Evolutionary conservation across 2,888 invertebrate species (phyloP), one percentile per base, ranked within the genome.

Genomic region (Phragmatobia fuliginosa): DNA sequence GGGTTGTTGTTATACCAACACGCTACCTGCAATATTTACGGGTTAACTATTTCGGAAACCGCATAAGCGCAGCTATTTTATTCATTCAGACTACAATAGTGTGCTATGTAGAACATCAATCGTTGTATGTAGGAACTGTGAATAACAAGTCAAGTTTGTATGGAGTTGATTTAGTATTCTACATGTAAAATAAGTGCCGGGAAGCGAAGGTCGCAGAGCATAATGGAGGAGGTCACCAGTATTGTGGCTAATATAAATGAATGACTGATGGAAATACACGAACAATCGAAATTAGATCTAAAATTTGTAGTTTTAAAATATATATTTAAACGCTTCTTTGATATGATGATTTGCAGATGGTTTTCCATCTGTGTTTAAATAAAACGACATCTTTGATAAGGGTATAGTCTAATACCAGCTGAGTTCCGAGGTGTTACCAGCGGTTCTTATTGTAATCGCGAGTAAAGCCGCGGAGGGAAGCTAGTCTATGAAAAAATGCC

Each of bases 81-180:
- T 52, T 25, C 49, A 11, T 11, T 49, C 11, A 25, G 52, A 52
- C 25, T 52, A 52, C 25, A 52, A 52, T 52, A 52, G 52, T 52
- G 14, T 56, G 1, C 5, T 28, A 56, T 56, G 28, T 56, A 16
- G 28, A 56, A 56, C 28, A 10, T 56, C 56, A 56, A 56, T 16
- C 2, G 56, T 56, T 56, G 6, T 56, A 28, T 38, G 56, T 60
- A 7, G 5, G 38, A 49, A 59, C 18, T 21, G 21, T 70, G 56
- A 66, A 68, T 68, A 73, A 68, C 59, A 64, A 81, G 74, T 70
- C 38, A 73, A 60, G 65, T 71, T 32, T 28, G 56, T 68, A 65
- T 31, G 38, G 31, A 52, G 33, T 41, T 18, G 60, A 75, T 67
- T 66, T 61, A 14, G 67, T 74, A 72, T 73, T 60, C 64, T 66